Conservation (phyloP, 2,113 vertebrate genomes). For the Perognathus longimembris region DNA sequence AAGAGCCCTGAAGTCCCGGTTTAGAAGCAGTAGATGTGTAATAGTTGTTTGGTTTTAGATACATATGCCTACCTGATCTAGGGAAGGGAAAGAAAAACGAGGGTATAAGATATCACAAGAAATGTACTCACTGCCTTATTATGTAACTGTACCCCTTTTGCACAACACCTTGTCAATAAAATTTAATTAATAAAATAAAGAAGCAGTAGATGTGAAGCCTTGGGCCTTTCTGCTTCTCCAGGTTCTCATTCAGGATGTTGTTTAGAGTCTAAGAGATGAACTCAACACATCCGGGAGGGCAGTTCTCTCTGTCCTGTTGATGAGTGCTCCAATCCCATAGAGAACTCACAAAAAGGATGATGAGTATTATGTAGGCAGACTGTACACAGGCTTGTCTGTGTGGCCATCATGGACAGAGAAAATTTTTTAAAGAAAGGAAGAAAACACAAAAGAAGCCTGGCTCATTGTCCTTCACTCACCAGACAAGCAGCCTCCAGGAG, state of each 20-base stretch:
- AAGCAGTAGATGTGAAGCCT: constrained; percentile 14
- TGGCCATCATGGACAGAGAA: not conserved
- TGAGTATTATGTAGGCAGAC: not conserved
- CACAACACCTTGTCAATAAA: too few relatives aligned
- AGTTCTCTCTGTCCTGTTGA: not conserved
- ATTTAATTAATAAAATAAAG: too few relatives aligned
- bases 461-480: constrained; percentile 5
- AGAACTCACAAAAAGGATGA: not conserved
- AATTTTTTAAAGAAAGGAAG: not conserved
- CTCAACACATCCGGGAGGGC: not conserved
- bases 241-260: not conserved
- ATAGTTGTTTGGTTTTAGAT: too few relatives aligned
- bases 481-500: constrained; percentile 28
- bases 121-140: too few relatives aligned
- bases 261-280: constrained; percentile 53
- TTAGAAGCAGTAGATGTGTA: constrained; percentile 41
- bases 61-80: too few relatives aligned
- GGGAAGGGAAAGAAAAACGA: too few relatives aligned
- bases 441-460: not conserved
- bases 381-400: not conserved
- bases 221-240: not conserved
- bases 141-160: too few relatives aligned
- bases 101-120: too few relatives aligned
- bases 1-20: constrained; percentile 4
- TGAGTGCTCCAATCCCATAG: not conserved